Evolutionary conservation across 30 jellyfish, hydroid and myxozoan species (phyloP), one percentile per base, ranked within the genome.

Genomic region (Chrysaora quinquecirrha): DNA sequence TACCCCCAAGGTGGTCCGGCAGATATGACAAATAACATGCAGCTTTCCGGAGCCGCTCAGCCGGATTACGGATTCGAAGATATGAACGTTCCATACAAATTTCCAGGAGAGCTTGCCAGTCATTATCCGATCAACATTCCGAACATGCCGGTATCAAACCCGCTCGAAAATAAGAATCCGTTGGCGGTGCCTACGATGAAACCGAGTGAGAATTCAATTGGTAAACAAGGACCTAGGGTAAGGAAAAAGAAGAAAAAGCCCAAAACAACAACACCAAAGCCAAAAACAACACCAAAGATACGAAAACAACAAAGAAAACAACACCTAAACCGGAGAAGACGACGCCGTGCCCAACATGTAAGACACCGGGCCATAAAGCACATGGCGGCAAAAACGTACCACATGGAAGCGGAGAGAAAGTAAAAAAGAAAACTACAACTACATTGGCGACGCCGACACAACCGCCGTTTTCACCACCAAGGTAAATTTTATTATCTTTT

Each of bases 381-480:
- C 35, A 54, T 29, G 90, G 90, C n/a, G 90, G 84, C 19, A 80
- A 80, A 70, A 79, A 64, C 38, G 67, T 65, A 54, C 90, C 90
- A 32, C n/a, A n/a, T n/a, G n/a, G n/a, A n/a, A n/a, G n/a, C 10
- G 46, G 77, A 19, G 77, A 52, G 20, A 66, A 66, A 48, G 10
- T 68, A 31, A 80, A 66, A 60, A 80, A 56, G 35, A 31, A 27
- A 27, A 80, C 90, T 4, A 80, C 90, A 27, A 70, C 90, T 0
- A 23, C 80, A 77, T 60, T 62, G 34, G 14, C 71, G 0, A 60
- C 56, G 11, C 79, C 80, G 22, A 77, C 29, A 10, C 9, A 12
- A 52, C 25, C 68, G 25, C 29, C 68, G 6, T 10, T 2, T 16
- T 52, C 68, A 10, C 68, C 12, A 10, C 58, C 58, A 43, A 43